Percentiles rank a stretch among this genome's conserved stretches.
Evolutionary conservation across 2,797 vertebrate species (phyloP).

Genomic region (Etheostoma perlongum): DNA sequence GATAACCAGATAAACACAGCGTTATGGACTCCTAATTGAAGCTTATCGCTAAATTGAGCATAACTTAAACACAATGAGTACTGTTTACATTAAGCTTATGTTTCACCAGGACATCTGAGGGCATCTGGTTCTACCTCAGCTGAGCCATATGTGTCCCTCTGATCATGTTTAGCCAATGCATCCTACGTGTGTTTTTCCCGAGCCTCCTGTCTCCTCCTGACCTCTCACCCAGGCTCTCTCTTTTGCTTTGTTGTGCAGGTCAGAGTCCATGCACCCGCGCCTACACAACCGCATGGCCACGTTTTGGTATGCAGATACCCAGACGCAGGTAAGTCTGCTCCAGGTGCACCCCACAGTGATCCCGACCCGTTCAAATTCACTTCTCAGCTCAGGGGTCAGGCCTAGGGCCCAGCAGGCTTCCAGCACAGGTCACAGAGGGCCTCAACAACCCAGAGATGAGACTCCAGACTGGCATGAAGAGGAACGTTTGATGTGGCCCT

Average conservation of each 20-base stretch:
- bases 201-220: conserved; percentile 71
- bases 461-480: conserved; percentile 83
- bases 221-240: conserved; percentile 81
- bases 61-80: conserved; percentile 33
- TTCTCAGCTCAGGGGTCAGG: conserved; percentile 79
- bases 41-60: conserved; percentile 46
- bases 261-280: conserved; percentile 72
- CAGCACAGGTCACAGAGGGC: conserved; percentile 79
- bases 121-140: conserved; percentile 78
- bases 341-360: conserved; percentile 80
- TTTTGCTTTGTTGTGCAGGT: conserved; percentile 84
- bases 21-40: conserved; percentile 32
- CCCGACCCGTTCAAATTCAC: conserved; percentile 67
- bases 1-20: conserved; percentile 41
- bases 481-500: conserved; percentile 86
- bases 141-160: conserved; percentile 73
- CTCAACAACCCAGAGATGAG: conserved; percentile 77
- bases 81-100: conserved; percentile 63
- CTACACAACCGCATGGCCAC: conserved; percentile 71
- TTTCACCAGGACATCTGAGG: conserved; percentile 69
- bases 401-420: conserved; percentile 79
- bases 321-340: conserved; percentile 84
- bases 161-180: conserved; percentile 78
- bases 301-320: conserved; percentile 79
- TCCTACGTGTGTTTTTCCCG: conserved; percentile 79